Percentiles rank a stretch among this genome's conserved stretches.
These are phyloP conservation scores for Redunca redunca DNA, from an alignment of 2,113 vertebrate genomes.

Conservation along the genomic window DNA sequence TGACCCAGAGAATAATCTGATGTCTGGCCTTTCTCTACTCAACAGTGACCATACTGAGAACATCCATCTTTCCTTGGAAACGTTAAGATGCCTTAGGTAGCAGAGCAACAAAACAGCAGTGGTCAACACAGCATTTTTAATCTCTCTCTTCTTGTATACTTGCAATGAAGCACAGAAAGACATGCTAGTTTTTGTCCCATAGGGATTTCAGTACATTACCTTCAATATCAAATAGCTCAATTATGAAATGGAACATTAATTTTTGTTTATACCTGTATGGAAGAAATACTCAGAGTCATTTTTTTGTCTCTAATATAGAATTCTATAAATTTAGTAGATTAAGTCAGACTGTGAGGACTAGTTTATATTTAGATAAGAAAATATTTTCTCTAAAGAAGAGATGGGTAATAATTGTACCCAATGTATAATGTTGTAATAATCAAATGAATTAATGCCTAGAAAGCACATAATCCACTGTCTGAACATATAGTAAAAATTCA, in stretches of 20 bases:
- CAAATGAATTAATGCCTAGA: not conserved
- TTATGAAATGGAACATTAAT: not conserved
- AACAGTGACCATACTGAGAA: not conserved
- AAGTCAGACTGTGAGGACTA: not conserved
- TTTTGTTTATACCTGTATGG: not conserved
- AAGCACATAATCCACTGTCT: not conserved
- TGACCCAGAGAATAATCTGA: not conserved
- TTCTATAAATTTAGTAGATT: not conserved
- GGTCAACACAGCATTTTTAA: not conserved
- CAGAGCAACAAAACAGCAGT: not conserved
- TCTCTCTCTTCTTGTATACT: not conserved
- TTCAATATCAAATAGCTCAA: not conserved
- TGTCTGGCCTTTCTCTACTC: fast-evolving
- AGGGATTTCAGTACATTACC: not conserved
- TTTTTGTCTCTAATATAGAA: not conserved
- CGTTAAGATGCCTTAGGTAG: not conserved
- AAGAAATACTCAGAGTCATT: not conserved
- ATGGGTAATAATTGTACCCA: not conserved
- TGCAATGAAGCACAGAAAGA: not conserved
- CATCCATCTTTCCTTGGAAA: not conserved
- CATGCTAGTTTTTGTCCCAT: not conserved
- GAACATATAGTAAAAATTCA: not conserved
- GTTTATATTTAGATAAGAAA: not conserved
- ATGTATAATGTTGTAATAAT: not conserved
- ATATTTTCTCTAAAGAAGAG: not conserved